Base-by-base conservation (phyloP, 2,888 invertebrate species). In the Mesorhabditis spiculigera region DNA sequence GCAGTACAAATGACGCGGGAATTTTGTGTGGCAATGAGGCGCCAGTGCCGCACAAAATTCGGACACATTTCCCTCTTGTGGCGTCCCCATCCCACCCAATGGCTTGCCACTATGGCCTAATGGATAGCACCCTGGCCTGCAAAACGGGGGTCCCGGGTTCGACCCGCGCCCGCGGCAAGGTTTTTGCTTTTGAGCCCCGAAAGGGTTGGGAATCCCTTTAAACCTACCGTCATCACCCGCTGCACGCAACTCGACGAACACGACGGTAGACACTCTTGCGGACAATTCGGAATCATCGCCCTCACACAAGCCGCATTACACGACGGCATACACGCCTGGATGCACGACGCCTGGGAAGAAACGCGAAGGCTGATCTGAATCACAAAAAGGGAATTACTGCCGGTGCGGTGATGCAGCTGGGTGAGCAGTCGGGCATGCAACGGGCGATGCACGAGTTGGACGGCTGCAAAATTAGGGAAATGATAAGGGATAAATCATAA, bases 231-330 rank as follows among this genome's bases (percentile, higher is more conserved):
- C 58, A 50, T 50, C 58, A 50, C 58, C 1, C 58, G 8, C 65
- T 75, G 75, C 10, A 75, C 64, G 42, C 73, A 75, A 10, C 71
- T 70, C 4, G 72, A 69, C n/a, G 72, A 73, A n/a, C 75, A 75
- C 0, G 75, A 75, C 42, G 75, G 75, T 71, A 50, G 58, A 50
- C 58, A 50, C 58, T 50, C 58, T 10, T n/a, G 63, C 13, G 67
- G 70, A 42, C 70, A 70, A 8, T 43, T 28, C 6, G 70, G 70
- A 64, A 44, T 28, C 42, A 77, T 72, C 4, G 73, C 71, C 50
- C 73, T 76, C 10, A 76, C 71, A 44, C 79, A 79, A 8, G 74
- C 71, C 45, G 75, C 74, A 4, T 75, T 75, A 67, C 79, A 79
- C 5, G 74, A 70, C 43, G 79, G 79, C 76, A 77, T 77, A 66